A percentile compares a stretch with the other conserved stretches of the same genome.
phyloP scores from a whole-genome alignment of 1,140 invertebrate genomes.

The Oppia nitens region DNA sequence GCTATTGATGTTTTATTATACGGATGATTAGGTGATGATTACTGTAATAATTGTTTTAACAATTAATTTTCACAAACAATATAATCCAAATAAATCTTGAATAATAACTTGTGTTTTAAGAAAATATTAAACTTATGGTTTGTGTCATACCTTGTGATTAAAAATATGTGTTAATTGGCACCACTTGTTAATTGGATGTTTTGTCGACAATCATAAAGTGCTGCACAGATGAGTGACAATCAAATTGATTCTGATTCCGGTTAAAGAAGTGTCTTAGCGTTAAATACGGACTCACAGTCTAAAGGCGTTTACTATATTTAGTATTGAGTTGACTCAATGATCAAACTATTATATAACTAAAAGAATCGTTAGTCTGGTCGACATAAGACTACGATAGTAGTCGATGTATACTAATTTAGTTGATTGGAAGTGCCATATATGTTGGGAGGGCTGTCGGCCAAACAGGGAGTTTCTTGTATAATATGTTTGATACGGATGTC shows the following conservation, averaged over 20 bases:
- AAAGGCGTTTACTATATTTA: not conserved
- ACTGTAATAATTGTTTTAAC: too few relatives aligned
- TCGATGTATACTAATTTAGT: not conserved
- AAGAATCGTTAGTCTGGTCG: too few relatives aligned
- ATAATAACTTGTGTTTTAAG: too few relatives aligned
- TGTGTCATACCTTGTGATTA: not conserved
- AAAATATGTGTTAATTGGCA: not conserved
- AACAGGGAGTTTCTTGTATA: not conserved
- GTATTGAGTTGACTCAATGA: not conserved
- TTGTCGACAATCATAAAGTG: not conserved
- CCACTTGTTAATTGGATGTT: not conserved
- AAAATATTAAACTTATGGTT: not conserved
- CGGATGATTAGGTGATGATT: too few relatives aligned
- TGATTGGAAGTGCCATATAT: not conserved
- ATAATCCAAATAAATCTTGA: too few relatives aligned
- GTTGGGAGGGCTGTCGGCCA: not conserved
- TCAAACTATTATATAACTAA: too few relatives aligned
- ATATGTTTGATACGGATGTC: not conserved
- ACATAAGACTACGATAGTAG: not conserved
- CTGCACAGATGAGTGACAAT: not conserved
- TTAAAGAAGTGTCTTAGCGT: not conserved
- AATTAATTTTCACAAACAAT: too few relatives aligned
- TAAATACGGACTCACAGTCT: not conserved
- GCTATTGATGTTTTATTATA: too few relatives aligned
- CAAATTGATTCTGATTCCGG: not conserved